phyloP scores from a whole-genome alignment of 2,797 vertebrate species.

The Calcarius lapponicus region DNA sequence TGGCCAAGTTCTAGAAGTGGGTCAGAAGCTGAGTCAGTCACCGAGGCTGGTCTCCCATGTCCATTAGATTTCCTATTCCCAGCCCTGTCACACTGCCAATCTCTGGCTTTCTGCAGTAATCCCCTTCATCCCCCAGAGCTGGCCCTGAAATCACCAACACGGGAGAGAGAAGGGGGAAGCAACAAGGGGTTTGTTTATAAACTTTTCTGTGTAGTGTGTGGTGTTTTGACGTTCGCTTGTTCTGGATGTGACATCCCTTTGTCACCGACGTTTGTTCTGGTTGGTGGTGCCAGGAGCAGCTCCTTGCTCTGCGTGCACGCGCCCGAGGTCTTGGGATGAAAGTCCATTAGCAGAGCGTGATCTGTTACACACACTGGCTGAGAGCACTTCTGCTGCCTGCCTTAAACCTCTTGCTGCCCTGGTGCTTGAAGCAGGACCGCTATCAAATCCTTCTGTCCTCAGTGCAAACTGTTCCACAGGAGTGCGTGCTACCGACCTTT shows the following conservation, averaged over 20 bases:
- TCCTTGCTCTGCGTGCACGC: fast-evolving
- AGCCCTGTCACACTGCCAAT: neutral
- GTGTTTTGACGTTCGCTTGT: neutral
- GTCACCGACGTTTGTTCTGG: neutral
- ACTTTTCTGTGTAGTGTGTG: neutral
- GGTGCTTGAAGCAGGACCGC: neutral
- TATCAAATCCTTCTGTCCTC: neutral
- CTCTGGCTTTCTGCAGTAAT: slow-evolving; percentile 2
- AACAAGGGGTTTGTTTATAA: neutral
- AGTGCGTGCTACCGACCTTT: neutral
- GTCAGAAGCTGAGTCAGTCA: neutral
- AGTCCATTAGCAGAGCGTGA: neutral
- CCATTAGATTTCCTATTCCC: neutral
- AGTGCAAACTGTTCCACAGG: neutral
- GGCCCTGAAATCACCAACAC: neutral
- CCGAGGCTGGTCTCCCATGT: neutral
- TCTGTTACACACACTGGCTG: neutral
- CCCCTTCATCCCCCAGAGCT: neutral
- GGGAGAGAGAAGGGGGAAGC: neutral
- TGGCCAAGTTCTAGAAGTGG: neutral
- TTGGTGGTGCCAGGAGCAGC: neutral
- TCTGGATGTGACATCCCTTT: neutral
- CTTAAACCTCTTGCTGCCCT: neutral
- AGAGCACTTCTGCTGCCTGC: neutral
- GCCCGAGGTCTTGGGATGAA: fast-evolving